Evolutionary conservation across 2,113 vertebrate genomes (phyloP).

Genomic region (Nycticorax nycticorax): DNA sequence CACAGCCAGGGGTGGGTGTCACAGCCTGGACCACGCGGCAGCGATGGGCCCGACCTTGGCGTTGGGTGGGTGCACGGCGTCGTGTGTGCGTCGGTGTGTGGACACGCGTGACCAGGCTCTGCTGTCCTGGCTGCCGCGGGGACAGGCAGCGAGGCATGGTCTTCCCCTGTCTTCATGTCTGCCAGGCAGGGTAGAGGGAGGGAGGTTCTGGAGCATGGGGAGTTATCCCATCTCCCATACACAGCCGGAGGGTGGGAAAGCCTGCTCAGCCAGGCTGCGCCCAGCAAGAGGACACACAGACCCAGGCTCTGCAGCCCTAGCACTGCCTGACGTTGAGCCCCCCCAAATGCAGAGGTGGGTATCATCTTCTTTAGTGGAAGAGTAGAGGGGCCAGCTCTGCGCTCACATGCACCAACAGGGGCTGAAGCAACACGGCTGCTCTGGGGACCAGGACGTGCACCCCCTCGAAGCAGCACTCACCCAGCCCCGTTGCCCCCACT

Average conservation of each 20-base stretch:
- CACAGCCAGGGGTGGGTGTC: not conserved
- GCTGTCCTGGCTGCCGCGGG: not conserved
- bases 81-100: not conserved
- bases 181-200: not conserved
- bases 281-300: not conserved
- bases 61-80: fast-evolving
- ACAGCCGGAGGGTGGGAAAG: not conserved
- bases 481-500: not conserved
- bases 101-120: not conserved
- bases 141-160: not conserved
- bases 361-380: not conserved
- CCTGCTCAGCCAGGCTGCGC: fast-evolving
- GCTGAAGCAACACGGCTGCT: fast-evolving
- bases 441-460: not conserved
- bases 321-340: not conserved
- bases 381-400: not conserved
- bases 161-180: not conserved
- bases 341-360: not conserved
- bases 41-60: too few relatives aligned
- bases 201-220: not conserved
- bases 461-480: not conserved
- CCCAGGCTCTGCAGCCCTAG: not conserved
- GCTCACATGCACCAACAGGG: not conserved
- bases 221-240: not conserved
- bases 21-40: fast-evolving